Evolutionary conservation across 1,140 invertebrate species (phyloP), one percentile per base, ranked within the genome.

Genomic region (Nebria ingens): DNA sequence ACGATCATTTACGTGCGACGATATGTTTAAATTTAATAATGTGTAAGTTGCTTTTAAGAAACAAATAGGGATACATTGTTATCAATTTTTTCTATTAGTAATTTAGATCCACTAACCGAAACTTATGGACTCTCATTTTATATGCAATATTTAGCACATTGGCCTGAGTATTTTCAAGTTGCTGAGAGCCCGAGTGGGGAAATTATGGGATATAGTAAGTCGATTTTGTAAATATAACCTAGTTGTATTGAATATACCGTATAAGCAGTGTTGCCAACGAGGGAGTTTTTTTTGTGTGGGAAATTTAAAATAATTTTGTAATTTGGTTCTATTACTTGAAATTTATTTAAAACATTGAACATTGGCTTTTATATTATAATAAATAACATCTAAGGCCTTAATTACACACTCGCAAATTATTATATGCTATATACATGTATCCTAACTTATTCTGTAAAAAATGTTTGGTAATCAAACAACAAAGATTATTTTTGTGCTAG

Each of bases 101-200:
- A 98, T 76, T 78, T 98, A 65, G 96, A 98, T 76, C 89, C 93
- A 6, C 76, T 97, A 15, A 98, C 96, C 15, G 96, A 98, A 78
- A 98, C 95, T 45, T 99, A 98, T 81, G 95, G 93, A 2, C 74
- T 98, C 50, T 87, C 91, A 1, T 99, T 99, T 77, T 99, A 99
- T 66, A 89, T 97, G 72, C 93, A 96, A 68, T 99, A 98, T 75
- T 75, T 98, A 63, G 91, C 93, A 3, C 92, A 95, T 70, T 98
- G 95, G 94, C 95, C 96, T n/a, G 96, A 98, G 75, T 98, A 97
- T 74, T 97, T 98, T 72, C 91, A 96, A 79, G 86, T 97, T 21
- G 90, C 91, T 17, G 93, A 97, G 79, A 91, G 93, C 34, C 90
- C 93, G 13, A 89, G 82, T 72, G 94, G 93, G 2, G 86, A 94